These are phyloP conservation scores for Macquaria australasica DNA, from an alignment of 2,113 vertebrate genomes.

Conservation along the genomic window DNA sequence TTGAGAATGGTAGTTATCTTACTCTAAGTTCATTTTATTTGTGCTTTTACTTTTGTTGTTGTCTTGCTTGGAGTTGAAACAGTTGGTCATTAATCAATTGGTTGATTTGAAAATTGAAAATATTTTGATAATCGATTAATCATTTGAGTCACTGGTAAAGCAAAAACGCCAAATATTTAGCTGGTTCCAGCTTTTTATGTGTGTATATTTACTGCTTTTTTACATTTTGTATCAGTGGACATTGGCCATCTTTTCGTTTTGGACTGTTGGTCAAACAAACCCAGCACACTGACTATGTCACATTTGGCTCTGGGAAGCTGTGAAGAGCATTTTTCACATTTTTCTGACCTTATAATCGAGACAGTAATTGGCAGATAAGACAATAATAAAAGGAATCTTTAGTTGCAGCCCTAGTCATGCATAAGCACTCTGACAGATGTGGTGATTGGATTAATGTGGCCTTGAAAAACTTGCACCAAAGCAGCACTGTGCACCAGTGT, in stretches of 20 bases:
- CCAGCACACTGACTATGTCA: background rate
- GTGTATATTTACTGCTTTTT: slow-evolving; percentile 4
- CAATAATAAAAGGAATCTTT: background rate
- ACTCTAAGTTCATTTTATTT: background rate
- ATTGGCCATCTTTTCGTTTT: background rate
- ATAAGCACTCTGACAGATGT: slow-evolving; percentile 8
- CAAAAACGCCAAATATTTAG: background rate
- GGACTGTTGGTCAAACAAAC: background rate
- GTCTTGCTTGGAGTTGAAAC: too few species aligned
- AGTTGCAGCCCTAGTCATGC: background rate
- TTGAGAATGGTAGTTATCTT: background rate
- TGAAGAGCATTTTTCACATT: background rate
- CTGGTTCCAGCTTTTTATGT: background rate
- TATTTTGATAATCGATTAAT: background rate
- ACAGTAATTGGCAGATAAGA: background rate
- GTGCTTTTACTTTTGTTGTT: background rate
- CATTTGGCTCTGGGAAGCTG: background rate
- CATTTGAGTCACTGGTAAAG: background rate
- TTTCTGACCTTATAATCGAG: background rate
- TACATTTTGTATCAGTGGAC: background rate
- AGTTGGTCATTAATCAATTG: background rate
- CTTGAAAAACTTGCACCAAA: background rate
- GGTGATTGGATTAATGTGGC: background rate
- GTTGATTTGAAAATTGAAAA: background rate
- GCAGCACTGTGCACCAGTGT: background rate